Evolutionary conservation across 2,797 vertebrate genomes (phyloP).

Genomic region (Peromyscus attwateri): DNA sequence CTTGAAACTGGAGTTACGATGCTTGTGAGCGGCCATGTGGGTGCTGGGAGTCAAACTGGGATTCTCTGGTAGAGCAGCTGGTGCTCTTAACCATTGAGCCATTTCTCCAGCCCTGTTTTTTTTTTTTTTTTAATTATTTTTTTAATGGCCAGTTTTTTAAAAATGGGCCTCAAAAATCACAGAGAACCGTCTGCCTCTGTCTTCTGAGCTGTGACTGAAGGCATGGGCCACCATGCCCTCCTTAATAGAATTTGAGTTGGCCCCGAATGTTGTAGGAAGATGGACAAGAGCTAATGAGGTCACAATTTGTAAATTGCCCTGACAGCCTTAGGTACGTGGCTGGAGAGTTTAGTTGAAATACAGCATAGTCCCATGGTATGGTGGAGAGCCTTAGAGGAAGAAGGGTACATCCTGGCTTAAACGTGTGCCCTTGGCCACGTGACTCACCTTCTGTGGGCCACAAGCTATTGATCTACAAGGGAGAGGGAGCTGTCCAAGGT

Average conservation of each 20-base stretch:
- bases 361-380: neutral
- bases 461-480: neutral
- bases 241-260: neutral
- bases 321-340: neutral
- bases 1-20: too few relatives aligned
- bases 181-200: neutral
- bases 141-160: neutral
- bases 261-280: neutral
- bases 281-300: neutral
- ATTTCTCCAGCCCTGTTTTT: neutral
- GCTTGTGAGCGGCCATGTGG: too few relatives aligned
- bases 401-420: neutral
- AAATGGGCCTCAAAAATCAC: neutral
- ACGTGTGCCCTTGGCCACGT: accelerated
- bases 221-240: neutral
- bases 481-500: neutral
- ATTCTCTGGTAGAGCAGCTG: too few relatives aligned
- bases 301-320: neutral
- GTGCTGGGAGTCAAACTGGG: too few relatives aligned
- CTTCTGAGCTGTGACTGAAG: neutral
- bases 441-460: neutral
- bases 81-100: too few relatives aligned
- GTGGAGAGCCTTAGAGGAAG: neutral
- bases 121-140: neutral
- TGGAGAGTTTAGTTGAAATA: neutral